Base-by-base conservation (phyloP, 2,888 invertebrate species). In the Frankliniella fusca region DNA sequence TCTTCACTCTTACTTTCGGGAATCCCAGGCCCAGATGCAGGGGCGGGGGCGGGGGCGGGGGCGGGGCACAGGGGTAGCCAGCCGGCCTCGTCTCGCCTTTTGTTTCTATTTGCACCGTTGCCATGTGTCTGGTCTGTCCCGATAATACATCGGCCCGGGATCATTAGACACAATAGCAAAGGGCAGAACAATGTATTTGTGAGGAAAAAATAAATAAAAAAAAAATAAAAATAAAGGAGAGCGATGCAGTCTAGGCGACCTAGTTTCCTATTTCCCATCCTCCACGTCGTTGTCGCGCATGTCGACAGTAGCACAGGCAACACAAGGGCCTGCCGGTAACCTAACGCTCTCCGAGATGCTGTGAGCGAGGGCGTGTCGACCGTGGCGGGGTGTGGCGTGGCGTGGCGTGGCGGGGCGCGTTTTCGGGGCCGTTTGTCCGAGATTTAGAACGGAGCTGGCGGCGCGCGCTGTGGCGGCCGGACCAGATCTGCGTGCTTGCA, bases 51-150 rank as follows among this genome's bases (percentile, higher is more conserved):
- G 61, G 61, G 8, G 61, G 61, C 0, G 61, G 61, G 12, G 61
- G 61, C 7, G 61, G 61, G 61, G 15, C 7, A n/a, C 61, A 54
- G 54, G 15, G 18, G 54, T 18, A 54, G 54, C 54, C 12, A 54
- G 23, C 23, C 70, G 70, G 70, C 12, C 27, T 23, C 23, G 23
- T 11, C 70, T 0, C 70, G 10, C 70, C 70, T 76, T 27, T 76
- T 76, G 70, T 76, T 76, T 76, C 70, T 76, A 76, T 76, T 76
- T 23, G 70, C 70, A 27, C 70, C 70, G 70, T 54, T 54, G 54
- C 54, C 54, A 54, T 20, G 54, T 11, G 15, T 23, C 70, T 23
- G 70, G 23, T 7, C 70, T 0, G 23, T 70, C 23, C 70, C 38
- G 38, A 38, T 20, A 54, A 54, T 54, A 15, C 18, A 54, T 54